Percentiles rank a stretch among this genome's conserved stretches.
Conservation (phyloP, 1,140 invertebrate species). For the Tribolium castaneum region DNA sequence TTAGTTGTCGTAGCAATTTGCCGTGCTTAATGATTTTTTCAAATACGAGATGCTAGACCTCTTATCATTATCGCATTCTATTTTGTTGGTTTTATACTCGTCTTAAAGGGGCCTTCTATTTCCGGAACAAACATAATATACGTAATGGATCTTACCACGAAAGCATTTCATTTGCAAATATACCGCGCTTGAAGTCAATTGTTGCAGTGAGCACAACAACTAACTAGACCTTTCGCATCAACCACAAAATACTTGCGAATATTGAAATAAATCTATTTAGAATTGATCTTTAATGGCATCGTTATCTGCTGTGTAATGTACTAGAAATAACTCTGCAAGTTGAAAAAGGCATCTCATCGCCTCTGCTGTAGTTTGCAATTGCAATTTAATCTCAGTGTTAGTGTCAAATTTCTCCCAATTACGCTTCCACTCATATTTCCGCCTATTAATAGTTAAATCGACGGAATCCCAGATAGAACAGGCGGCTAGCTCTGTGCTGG, state of each 20-base stretch:
- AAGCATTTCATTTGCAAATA: neutral
- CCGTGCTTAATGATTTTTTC: conserved; percentile 37
- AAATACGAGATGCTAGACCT: neutral
- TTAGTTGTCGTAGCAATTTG: conserved; percentile 3
- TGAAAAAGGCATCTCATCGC: conserved; percentile 5
- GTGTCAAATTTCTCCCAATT: conserved; percentile 27
- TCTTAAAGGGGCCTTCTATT: neutral
- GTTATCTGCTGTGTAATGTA: conserved; percentile 29
- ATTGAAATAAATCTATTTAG: conserved; percentile 19
- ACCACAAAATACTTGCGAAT: neutral
- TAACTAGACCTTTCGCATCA: neutral
- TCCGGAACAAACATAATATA: neutral
- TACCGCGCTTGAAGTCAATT: no score
- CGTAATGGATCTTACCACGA: neutral
- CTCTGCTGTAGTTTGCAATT: neutral
- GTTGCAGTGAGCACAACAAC: neutral
- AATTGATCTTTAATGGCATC: conserved; percentile 14
- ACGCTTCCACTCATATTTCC: conserved; percentile 9
- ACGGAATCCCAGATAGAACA: conserved; percentile 2
- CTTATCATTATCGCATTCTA: neutral
- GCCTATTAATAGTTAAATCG: conserved; percentile 29
- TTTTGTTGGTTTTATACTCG: neutral
- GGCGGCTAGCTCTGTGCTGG: conserved; percentile 1
- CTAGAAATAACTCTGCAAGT: conserved; percentile 25
- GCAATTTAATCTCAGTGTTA: neutral